Base-by-base conservation (phyloP, 2,888 invertebrate species). In the Antheraea yamamai region DNA sequence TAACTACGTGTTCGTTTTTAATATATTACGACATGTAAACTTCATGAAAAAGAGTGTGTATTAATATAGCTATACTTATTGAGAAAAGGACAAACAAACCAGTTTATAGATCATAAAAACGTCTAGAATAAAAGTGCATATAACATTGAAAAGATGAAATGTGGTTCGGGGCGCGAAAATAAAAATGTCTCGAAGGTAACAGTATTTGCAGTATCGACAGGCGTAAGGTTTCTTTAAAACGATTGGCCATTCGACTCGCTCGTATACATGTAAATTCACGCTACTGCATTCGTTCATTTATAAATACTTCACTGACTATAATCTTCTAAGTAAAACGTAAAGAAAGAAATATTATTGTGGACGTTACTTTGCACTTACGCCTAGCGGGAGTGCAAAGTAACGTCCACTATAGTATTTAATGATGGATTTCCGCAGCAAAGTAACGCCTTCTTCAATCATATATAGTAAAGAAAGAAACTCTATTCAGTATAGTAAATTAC, bases 221-320 rank as follows among this genome's bases (percentile, higher is more conserved):
- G 89, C 84, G 83, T 88, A 83, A 81, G 84, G 86, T 89, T 90
- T 85, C 89, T 81, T 84, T 75, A 84, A 80, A 79, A 82, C 79
- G 82, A 85, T 83, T 84, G 84, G 84, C 77, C 84, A 87, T 89
- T 89, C 85, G 87, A 82, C 82, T 85, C 84, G 84, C 82, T 70
- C 10, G 81, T 80, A 80, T 79, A 77, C 74, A 10, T 39, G 16
- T 18, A 35, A 18, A 58, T 23, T 1, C 55, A 39, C 81, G 80
- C 61, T 4, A 52, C 61, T 51, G 16, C 51, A 30, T 58, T 71
- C 72, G 58, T 74, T 71, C 72, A 47, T 74, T 66, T 73, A 77
- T 73, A 74, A 74, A 51, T 75, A 55, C 68, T 58, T 58, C 16
- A 68, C 51, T 58, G 73, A 58, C 3, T 73, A 76, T 70, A 73